Evolutionary conservation across 2,113 vertebrate species (phyloP).

Genomic region (Crotalus tigris): DNA sequence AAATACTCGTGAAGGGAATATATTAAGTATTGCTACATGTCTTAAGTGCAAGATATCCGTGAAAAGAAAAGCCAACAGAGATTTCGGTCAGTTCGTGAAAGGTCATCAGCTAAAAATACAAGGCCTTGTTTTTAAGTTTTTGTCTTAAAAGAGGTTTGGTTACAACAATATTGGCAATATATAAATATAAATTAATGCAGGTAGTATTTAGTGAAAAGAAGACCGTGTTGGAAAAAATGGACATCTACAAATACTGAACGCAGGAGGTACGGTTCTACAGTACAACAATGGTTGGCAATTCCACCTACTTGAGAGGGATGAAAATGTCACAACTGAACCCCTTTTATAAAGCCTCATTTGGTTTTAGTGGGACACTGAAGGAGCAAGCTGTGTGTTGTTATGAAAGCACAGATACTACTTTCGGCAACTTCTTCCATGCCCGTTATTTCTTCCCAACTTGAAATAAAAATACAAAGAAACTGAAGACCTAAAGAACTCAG

Average conservation of each 20-base stretch:
- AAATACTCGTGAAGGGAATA: slow-evolving; percentile 80
- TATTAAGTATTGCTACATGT: slow-evolving; percentile 85
- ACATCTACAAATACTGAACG: slow-evolving; percentile 60
- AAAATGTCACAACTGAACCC: not conserved
- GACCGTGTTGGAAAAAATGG: slow-evolving; percentile 63
- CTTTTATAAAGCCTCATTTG: not conserved
- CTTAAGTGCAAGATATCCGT: slow-evolving; percentile 84
- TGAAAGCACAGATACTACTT: not conserved
- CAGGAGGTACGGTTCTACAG: slow-evolving; percentile 52
- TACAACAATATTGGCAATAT: slow-evolving; percentile 68
- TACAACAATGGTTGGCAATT: slow-evolving; percentile 62
- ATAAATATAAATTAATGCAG: slow-evolving; percentile 65
- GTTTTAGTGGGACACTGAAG: not conserved
- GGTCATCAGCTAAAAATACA: slow-evolving; percentile 78
- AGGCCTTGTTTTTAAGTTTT: slow-evolving; percentile 68
- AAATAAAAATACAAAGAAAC: not conserved
- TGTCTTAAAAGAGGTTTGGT: slow-evolving; percentile 59
- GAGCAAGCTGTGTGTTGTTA: not conserved
- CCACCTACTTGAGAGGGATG: slow-evolving; percentile 19
- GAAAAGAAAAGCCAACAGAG: slow-evolving; percentile 74
- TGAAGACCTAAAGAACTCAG: not conserved
- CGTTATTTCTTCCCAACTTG: not conserved
- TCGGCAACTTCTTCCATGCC: not conserved
- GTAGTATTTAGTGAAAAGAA: slow-evolving; percentile 63
- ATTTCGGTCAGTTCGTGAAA: slow-evolving; percentile 74